Conservation (phyloP, 2,113 vertebrate genomes). For the Caretta caretta region DNA sequence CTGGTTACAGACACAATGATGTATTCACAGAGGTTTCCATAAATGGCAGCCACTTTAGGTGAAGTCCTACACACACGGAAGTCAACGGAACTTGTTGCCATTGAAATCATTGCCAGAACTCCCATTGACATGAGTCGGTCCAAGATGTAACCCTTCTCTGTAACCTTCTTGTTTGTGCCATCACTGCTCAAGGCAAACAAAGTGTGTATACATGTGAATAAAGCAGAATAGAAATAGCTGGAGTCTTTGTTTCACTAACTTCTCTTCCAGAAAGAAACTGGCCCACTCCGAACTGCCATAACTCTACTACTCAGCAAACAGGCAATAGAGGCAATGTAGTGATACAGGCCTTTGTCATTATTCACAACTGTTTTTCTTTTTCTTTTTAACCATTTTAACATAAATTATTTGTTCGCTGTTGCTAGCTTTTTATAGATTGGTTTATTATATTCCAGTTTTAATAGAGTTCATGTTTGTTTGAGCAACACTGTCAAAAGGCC, state of each 20-base stretch:
- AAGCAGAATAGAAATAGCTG: neutral
- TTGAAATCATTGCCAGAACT: neutral
- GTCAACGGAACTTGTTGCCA: neutral
- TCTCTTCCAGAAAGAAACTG: neutral
- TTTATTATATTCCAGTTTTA: neutral
- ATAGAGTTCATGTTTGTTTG: neutral
- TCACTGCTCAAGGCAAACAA: neutral
- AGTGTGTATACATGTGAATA: neutral
- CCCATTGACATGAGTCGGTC: neutral
- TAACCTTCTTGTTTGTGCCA: neutral
- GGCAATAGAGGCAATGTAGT: neutral
- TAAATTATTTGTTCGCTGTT: conserved; percentile 1
- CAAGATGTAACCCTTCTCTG: neutral
- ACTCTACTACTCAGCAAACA: neutral
- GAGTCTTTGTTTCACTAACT: neutral
- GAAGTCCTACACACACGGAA: neutral
- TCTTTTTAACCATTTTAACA: neutral
- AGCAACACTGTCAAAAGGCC: neutral
- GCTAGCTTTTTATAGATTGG: neutral
- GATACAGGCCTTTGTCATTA: neutral
- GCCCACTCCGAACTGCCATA: neutral
- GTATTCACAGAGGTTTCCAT: neutral
- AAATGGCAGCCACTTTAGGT: neutral
- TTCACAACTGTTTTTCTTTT: neutral
- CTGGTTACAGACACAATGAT: neutral